phyloP scores from a whole-genome alignment of 2,113 vertebrate genomes.

The Chaenogobius annularis region DNA sequence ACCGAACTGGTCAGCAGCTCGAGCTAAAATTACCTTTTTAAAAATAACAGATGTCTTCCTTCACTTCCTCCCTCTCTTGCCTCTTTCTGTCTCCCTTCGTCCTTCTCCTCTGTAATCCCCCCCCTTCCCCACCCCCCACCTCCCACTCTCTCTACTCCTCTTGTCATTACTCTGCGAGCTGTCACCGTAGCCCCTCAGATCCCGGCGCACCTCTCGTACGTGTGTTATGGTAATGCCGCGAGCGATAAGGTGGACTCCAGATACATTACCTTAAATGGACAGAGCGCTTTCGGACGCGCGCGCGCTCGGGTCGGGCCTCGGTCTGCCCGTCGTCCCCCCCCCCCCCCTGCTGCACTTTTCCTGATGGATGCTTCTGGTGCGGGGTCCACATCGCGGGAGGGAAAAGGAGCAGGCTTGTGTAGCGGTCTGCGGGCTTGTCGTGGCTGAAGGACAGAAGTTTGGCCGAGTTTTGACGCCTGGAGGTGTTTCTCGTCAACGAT shows the following conservation, averaged over 20 bases:
- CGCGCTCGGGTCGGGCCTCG: slow-evolving; percentile 36
- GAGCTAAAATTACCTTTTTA: slow-evolving; percentile 54
- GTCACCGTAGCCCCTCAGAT: slow-evolving; percentile 57
- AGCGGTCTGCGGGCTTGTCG: not conserved
- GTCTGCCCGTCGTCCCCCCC: not conserved
- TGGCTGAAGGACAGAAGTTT: not conserved
- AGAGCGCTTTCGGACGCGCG: slow-evolving; percentile 17
- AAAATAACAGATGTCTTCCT: slow-evolving; percentile 64
- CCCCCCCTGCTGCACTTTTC: not conserved
- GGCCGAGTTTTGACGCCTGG: not conserved
- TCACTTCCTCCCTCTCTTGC: slow-evolving; percentile 12
- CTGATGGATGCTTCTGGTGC: slow-evolving; percentile 10
- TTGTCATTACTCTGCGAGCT: slow-evolving; percentile 69
- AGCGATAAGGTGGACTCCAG: slow-evolving; percentile 33
- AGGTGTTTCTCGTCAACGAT: no score
- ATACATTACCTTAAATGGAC: slow-evolving; percentile 56
- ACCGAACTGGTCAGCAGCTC: slow-evolving; percentile 40
- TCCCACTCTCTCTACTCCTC: slow-evolving; percentile 20
- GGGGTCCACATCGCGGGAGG: not conserved
- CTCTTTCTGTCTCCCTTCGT: no score
- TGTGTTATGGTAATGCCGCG: slow-evolving; percentile 51
- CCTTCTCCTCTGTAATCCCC: no score
- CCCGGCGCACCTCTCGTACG: slow-evolving; percentile 45
- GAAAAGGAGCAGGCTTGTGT: not conserved
- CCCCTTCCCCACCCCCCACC: not conserved